Percentiles rank a stretch among this genome's conserved stretches.
phyloP scores from a whole-genome alignment of 2,888 invertebrate genomes.

The Glaucopsyche alexis region DNA sequence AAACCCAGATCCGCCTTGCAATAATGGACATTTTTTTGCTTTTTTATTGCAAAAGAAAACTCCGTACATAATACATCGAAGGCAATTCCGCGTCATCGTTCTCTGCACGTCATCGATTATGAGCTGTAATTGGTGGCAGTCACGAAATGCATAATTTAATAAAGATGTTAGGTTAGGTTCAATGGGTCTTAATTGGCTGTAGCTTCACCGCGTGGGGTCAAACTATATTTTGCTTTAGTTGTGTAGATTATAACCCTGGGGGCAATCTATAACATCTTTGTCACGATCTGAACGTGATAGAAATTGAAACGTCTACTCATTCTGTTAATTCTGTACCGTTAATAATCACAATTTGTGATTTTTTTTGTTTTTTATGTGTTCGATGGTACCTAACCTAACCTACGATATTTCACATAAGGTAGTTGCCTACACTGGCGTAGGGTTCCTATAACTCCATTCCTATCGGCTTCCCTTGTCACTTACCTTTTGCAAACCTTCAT shows the following conservation, averaged over 20 bases:
- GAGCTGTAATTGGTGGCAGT: constrained; percentile 54
- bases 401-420: too few relatives aligned
- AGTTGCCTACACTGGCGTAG: too few relatives aligned
- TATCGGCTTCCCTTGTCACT: too few relatives aligned
- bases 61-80: background rate
- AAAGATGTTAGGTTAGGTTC: constrained; percentile 25
- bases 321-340: too few relatives aligned
- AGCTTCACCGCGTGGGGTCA: background rate
- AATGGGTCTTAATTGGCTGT: constrained; percentile 18
- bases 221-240: background rate
- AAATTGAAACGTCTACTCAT: too few relatives aligned
- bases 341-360: too few relatives aligned
- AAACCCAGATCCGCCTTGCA: constrained; percentile 50
- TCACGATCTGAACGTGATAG: background rate
- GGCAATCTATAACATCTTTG: background rate
- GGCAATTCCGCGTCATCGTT: constrained; percentile 56
- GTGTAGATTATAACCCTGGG: background rate
- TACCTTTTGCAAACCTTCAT: too few relatives aligned
- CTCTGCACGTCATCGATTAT: constrained; percentile 64
- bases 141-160: constrained; percentile 40
- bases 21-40: constrained; percentile 7
- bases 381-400: too few relatives aligned
- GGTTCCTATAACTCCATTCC: too few relatives aligned
- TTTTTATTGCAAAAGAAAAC: constrained; percentile 14
- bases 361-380: too few relatives aligned